A percentile compares a stretch with the other conserved stretches of the same genome.
Evolutionary conservation across 2,888 invertebrate species (phyloP).

Genomic region (Nezara viridula): DNA sequence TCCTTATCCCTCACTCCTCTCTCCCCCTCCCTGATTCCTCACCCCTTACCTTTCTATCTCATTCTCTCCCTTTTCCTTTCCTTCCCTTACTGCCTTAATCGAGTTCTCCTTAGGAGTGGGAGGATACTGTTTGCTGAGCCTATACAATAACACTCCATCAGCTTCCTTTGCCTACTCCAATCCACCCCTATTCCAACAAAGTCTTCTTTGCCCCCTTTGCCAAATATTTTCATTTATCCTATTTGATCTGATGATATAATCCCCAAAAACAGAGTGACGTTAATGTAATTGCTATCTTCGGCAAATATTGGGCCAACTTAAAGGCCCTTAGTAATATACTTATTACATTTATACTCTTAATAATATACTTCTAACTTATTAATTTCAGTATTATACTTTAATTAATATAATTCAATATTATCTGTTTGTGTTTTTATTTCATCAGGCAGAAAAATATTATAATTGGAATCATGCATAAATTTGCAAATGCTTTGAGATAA

Average conservation of each 20-base stretch:
- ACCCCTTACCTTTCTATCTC: too few relatives aligned
- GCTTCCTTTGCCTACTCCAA: conserved; percentile 18
- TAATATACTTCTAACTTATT: too few relatives aligned
- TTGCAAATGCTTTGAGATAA: too few relatives aligned
- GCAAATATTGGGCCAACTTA: too few relatives aligned
- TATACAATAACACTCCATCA: conserved; percentile 22
- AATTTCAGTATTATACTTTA: too few relatives aligned
- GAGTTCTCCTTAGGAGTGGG: neutral
- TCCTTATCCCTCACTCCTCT: neutral
- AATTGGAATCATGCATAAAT: too few relatives aligned
- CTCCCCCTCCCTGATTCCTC: neutral
- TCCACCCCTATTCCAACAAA: neutral
- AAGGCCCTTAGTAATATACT: too few relatives aligned
- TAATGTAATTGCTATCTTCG: neutral
- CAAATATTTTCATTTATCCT: neutral
- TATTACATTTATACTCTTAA: too few relatives aligned
- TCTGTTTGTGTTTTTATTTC: too few relatives aligned
- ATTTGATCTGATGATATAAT: neutral
- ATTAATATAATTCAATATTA: too few relatives aligned
- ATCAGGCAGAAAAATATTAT: too few relatives aligned
- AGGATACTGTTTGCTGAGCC: conserved; percentile 16
- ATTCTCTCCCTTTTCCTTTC: too few relatives aligned
- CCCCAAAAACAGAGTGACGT: neutral
- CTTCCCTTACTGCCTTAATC: conserved; percentile 5
- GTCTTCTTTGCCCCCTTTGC: neutral